Base-by-base conservation (phyloP, 1,140 invertebrate species). In the Drosophila punjabiensis region DNA sequence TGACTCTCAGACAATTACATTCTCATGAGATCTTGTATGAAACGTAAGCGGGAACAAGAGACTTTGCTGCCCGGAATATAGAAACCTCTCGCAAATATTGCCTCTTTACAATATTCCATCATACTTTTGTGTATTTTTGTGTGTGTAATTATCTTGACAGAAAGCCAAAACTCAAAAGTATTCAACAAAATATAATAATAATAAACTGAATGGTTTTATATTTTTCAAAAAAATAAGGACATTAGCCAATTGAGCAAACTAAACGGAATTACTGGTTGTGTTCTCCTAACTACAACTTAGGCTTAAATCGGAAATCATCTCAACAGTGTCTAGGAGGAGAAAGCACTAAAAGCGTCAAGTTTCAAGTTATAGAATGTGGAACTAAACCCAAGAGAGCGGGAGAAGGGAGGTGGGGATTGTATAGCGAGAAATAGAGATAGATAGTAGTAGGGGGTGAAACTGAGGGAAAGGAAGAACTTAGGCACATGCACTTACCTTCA, bases 401-500 rank as follows among this genome's bases (percentile, higher is more conserved):
- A 64, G 47, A n/a, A n/a, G 11, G 33, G 41, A 45, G 37, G n/a
- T n/a, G n/a, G 63, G 55, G 59, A 64, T 45, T 68, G 48, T 74
- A 87, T 68, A 62, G 74, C 59, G 55, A 24, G 24, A 24, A 24
- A 81, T 70, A 65, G 41, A 35, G 63, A 32, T 37, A 35, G 8
- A 58, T 20, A 39, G 33, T 33, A 56, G 53, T 39, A 28, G 20
- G 11, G 16, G 55, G 55, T 50, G 55, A 61, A 61, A 61, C 65
- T 64, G 20, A 75, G 53, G 73, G 73, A 77, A 63, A 60, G 76
- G 53, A 66, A 64, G 35, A 69, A 89, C 85, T 83, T 78, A 92
- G 84, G 76, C 76, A 92, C 91, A 93, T 93, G 91, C 91, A 95
- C 95, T 95, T 94, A 98, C 97, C 97, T 96, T 98, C 97, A 95